These are phyloP conservation scores for Cantharis flavilabris DNA, from an alignment of 2,888 invertebrate genomes.

Conservation along the genomic window DNA sequence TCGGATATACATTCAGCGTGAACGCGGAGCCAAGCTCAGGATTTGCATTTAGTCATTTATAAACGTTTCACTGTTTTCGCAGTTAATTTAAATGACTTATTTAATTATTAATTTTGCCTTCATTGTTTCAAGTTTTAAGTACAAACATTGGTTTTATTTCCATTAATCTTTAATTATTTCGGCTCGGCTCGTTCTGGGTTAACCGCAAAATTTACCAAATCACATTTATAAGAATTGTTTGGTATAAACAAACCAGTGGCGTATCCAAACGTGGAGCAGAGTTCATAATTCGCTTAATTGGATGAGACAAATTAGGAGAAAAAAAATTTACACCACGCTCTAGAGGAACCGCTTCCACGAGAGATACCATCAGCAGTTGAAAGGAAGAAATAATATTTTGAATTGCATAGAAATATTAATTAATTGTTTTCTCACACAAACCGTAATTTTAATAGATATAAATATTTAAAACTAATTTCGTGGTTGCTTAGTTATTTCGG, in stretches of 20 bases:
- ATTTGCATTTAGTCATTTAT: conserved; percentile 46
- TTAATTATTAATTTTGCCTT: conserved; percentile 6
- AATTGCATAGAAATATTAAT: neutral
- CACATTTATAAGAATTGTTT: neutral
- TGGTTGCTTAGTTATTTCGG: conserved; percentile 20
- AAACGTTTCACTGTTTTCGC: conserved; percentile 35
- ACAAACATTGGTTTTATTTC: conserved; percentile 5
- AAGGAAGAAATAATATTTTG: neutral
- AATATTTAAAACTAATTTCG: conserved; percentile 19
- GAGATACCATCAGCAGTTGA: neutral
- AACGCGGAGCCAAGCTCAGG: conserved; percentile 28
- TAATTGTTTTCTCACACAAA: neutral
- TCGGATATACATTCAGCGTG: conserved; percentile 38
- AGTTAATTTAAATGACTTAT: conserved; percentile 32
- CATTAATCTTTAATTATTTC: conserved; percentile 8
- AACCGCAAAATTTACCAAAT: neutral
- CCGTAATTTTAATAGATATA: conserved; percentile 11
- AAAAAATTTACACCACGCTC: neutral
- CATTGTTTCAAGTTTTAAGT: neutral
- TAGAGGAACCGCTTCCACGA: neutral
- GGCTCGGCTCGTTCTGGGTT: neutral
- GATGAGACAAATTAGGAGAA: neutral
- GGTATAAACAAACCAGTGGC: neutral
- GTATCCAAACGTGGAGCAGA: neutral
- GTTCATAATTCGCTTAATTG: neutral